phyloP scores from a whole-genome alignment of 2,113 vertebrate species.

The Sinocyclocheilus rhinocerous region DNA sequence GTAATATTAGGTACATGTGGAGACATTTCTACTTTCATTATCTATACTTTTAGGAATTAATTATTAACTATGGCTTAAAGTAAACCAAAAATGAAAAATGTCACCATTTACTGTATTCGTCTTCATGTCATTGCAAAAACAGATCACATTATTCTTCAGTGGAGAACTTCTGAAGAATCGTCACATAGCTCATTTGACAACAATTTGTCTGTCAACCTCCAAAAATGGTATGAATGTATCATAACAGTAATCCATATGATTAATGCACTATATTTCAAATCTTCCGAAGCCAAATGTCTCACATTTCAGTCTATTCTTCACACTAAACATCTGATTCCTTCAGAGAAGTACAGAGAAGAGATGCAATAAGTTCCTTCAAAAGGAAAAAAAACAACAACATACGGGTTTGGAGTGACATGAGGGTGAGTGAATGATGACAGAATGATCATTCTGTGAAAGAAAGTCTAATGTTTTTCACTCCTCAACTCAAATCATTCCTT shows the following conservation, averaged over 20 bases:
- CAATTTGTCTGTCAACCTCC: too few species aligned
- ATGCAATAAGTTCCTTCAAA: background rate
- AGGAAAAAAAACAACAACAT: too few species aligned
- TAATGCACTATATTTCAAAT: background rate
- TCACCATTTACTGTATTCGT: background rate
- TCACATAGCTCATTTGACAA: background rate
- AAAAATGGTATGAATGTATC: background rate
- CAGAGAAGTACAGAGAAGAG: background rate
- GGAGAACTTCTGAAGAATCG: background rate
- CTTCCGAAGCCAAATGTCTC: background rate
- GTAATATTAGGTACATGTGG: background rate
- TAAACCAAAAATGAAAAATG: background rate
- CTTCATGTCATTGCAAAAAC: background rate
- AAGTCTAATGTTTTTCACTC: too few species aligned
- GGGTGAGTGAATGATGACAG: background rate
- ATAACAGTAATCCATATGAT: background rate
- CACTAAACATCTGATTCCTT: background rate
- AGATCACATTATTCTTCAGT: background rate
- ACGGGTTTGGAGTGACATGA: too few species aligned
- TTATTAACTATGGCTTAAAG: background rate
- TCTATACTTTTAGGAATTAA: background rate
- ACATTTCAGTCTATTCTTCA: background rate
- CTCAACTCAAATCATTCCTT: background rate
- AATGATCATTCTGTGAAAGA: too few species aligned
- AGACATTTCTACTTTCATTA: background rate